Evolutionary conservation across 2,888 invertebrate species (phyloP), one percentile per base, ranked within the genome.

Genomic region (Philereme transversata): DNA sequence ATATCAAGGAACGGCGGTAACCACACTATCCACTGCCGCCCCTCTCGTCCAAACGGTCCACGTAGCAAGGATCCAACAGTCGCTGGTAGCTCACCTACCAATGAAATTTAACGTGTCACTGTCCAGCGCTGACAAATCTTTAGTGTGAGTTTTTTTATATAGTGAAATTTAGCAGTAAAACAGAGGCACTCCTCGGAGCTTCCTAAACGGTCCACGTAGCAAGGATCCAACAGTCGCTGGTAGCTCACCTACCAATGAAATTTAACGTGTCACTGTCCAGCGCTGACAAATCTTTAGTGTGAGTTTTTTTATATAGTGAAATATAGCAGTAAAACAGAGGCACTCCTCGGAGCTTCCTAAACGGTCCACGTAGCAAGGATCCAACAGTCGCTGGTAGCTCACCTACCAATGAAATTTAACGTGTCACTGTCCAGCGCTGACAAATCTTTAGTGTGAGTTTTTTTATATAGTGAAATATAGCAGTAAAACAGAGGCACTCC

Each of bases 1-100:
- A 47, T 92, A 92, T 46, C 90, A 90, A 74, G 90, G 86, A 0
- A 87, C 90, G 0, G 78, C 86, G 0, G 80, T 92, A 5, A 88
- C 89, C 0, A 85, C 87, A 1, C 67, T 92, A 0, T 86, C 88
- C 2, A 88, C 88, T 0, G 95, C 94, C 62, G 96, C 95, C 69
- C 95, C 95, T 0, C 85, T 96, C 7, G 84, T 94, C 0, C 93
- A 94, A 72, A 90, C 94, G 0, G 94, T 95, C 75, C 95, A 95
- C 71, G 93, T 94, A 6, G 95, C 94, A 1, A 93, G 95, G 33
- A 93, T 95, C n/a, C 94, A 95, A 62, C 94, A 95, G 73, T 95
- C 95, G 0, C 81, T 95, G 60, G 94, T 96, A 0, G 94, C 94
- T 0, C 95, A 95, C 69, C 74, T 95, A 4, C 95, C 95, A 0